Percentiles rank a stretch among this genome's conserved stretches.
These are phyloP conservation scores for Bibio marci DNA, from an alignment of 2,888 invertebrate genomes.

Conservation along the genomic window DNA sequence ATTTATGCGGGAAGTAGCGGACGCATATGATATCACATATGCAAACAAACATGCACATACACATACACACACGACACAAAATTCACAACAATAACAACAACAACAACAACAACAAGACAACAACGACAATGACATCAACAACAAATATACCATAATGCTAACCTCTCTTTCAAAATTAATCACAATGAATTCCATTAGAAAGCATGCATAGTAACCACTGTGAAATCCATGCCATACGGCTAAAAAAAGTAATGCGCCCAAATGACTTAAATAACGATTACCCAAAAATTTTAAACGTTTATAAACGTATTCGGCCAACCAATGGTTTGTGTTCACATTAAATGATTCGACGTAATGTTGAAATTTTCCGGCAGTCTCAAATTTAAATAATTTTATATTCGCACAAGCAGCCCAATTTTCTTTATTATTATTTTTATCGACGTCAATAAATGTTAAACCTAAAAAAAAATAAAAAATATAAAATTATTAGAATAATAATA, in stretches of 20 bases:
- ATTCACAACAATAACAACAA: too few species aligned
- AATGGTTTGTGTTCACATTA: slow-evolving; percentile 90
- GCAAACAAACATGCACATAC: too few species aligned
- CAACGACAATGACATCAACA: not conserved
- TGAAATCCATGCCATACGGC: slow-evolving; percentile 95
- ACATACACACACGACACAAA: too few species aligned
- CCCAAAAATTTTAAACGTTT: slow-evolving; percentile 84
- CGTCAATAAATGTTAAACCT: slow-evolving; percentile 50
- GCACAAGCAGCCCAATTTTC: slow-evolving; percentile 81
- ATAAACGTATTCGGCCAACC: slow-evolving; percentile 87
- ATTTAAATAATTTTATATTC: slow-evolving; percentile 67
- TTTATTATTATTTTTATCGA: slow-evolving; percentile 47
- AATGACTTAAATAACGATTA: slow-evolving; percentile 65
- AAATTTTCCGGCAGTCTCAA: slow-evolving; percentile 72
- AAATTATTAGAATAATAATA: slow-evolving; percentile 19
- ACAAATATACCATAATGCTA: slow-evolving; percentile 18
- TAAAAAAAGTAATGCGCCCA: slow-evolving; percentile 65
- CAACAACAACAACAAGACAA: too few species aligned
- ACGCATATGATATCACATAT: too few species aligned
- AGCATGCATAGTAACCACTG: slow-evolving; percentile 85
- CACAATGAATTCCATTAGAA: slow-evolving; percentile 79
- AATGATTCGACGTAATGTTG: slow-evolving; percentile 80
- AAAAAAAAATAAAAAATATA: slow-evolving; percentile 16
- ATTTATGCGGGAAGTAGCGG: too few species aligned
- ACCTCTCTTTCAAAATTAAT: slow-evolving; percentile 75